Conservation (phyloP, 2,888 invertebrate species). For the Meghimatium bilineatum region DNA sequence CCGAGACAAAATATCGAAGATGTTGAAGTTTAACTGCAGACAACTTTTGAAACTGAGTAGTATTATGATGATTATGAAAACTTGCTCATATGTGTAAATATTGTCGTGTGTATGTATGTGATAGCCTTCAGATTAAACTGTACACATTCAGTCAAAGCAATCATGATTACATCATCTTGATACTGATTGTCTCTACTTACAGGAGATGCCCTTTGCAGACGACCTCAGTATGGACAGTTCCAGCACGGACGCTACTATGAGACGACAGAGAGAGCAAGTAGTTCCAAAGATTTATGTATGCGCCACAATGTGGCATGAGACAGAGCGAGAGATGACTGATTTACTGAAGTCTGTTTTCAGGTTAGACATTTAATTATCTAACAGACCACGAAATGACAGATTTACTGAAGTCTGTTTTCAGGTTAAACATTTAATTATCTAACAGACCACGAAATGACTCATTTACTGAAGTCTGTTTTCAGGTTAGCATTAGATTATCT, state of each 20-base stretch:
- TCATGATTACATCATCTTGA: neutral
- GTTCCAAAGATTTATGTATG: conserved; percentile 71
- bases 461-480: conserved; percentile 72
- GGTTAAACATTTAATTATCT: no score
- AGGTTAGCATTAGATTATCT: no score
- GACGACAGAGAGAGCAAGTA: conserved; percentile 58
- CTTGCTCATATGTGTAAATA: no score
- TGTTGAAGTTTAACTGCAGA: no score
- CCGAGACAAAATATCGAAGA: no score
- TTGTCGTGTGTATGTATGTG: no score
- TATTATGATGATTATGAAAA: no score
- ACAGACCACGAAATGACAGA: conserved; percentile 72
- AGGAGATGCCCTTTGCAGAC: conserved; percentile 55
- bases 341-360: conserved; percentile 72
- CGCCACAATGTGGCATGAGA: conserved; percentile 76
- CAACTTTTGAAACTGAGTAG: no score
- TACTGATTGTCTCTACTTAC: no score
- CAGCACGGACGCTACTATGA: conserved; percentile 56
- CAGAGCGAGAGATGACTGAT: conserved; percentile 71
- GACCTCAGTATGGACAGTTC: conserved; percentile 61
- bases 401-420: conserved; percentile 71
- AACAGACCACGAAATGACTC: conserved; percentile 71
- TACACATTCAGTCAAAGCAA: neutral
- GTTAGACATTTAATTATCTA: no score
- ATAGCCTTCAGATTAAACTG: neutral